Evolutionary conservation across 1,140 invertebrate genomes (phyloP).

Genomic region (Drosophila miranda): DNA sequence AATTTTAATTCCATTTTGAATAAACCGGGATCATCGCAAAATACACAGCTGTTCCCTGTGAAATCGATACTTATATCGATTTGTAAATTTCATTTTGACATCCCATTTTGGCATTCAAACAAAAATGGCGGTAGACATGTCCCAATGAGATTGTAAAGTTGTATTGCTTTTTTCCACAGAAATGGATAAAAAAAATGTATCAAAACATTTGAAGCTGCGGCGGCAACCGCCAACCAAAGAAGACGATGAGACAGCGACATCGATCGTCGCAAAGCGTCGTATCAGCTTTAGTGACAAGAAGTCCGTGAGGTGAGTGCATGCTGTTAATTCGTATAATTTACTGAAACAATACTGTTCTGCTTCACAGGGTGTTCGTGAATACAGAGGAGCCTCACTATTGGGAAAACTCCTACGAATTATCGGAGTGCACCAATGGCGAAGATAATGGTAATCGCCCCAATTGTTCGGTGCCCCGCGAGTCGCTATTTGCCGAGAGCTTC

Average conservation of each 20-base stretch:
- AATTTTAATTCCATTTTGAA: too few relatives aligned
- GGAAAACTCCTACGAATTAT: conserved; percentile 64
- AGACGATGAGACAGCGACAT: conserved; percentile 15
- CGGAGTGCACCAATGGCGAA: conserved; percentile 53
- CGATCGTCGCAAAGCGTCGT: conserved; percentile 57
- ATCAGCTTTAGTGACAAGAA: conserved; percentile 72
- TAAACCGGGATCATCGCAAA: too few relatives aligned
- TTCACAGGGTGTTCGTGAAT: conserved; percentile 46
- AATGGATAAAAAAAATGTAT: conserved; percentile 48
- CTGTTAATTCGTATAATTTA: too few relatives aligned
- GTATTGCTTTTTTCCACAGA: not conserved
- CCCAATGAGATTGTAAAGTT: conserved; percentile 21
- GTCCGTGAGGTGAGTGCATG: conserved; percentile 43
- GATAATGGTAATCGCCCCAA: conserved; percentile 26
- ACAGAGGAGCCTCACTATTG: conserved; percentile 51
- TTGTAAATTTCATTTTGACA: too few relatives aligned
- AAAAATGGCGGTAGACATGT: conserved; percentile 9
- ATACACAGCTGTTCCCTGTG: too few relatives aligned
- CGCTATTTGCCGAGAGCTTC: conserved; percentile 11
- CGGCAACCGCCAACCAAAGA: conserved; percentile 3
- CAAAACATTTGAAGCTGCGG: conserved; percentile 32
- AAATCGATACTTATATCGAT: too few relatives aligned
- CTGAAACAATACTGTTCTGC: too few relatives aligned
- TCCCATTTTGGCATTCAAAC: not conserved
- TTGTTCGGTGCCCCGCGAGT: conserved; percentile 3